These are phyloP conservation scores for Frankliniella intonsa DNA, from an alignment of 2,888 invertebrate species.

Conservation along the genomic window DNA sequence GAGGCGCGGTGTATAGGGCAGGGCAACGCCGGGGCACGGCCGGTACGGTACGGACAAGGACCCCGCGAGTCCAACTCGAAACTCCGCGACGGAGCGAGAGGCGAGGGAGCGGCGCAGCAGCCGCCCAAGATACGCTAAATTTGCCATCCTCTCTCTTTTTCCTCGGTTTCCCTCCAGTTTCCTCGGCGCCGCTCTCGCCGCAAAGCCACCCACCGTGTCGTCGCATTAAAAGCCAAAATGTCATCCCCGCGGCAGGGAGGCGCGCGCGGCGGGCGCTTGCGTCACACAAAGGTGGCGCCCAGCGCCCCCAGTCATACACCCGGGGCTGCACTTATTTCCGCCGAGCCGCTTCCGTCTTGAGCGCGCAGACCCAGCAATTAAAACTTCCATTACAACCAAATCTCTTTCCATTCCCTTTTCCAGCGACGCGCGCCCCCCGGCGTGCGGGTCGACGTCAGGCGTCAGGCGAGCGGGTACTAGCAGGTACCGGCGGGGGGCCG, in stretches of 20 bases:
- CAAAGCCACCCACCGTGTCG: too few species aligned
- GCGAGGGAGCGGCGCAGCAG: background rate
- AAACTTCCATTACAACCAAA: slow-evolving; percentile 23
- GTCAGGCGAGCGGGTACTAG: too few species aligned
- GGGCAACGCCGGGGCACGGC: background rate
- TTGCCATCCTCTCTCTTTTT: too few species aligned
- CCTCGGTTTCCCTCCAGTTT: too few species aligned
- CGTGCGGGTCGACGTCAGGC: too few species aligned
- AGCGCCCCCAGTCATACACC: background rate
- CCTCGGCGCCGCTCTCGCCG: too few species aligned
- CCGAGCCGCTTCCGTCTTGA: background rate
- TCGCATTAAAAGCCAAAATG: too few species aligned
- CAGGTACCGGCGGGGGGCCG: too few species aligned
- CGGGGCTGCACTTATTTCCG: background rate
- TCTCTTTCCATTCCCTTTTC: background rate
- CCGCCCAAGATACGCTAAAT: background rate
- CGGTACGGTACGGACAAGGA: too few species aligned
- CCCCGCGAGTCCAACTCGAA: background rate
- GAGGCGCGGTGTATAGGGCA: background rate
- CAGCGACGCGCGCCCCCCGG: background rate
- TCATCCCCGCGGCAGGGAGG: too few species aligned
- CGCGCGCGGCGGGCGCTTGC: too few species aligned
- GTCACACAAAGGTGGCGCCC: background rate
- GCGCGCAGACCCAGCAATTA: slow-evolving; percentile 19
- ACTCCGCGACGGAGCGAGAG: background rate